Evolutionary conservation across 2,797 vertebrate species (phyloP).

Genomic region (Pseudochromis fuscus): DNA sequence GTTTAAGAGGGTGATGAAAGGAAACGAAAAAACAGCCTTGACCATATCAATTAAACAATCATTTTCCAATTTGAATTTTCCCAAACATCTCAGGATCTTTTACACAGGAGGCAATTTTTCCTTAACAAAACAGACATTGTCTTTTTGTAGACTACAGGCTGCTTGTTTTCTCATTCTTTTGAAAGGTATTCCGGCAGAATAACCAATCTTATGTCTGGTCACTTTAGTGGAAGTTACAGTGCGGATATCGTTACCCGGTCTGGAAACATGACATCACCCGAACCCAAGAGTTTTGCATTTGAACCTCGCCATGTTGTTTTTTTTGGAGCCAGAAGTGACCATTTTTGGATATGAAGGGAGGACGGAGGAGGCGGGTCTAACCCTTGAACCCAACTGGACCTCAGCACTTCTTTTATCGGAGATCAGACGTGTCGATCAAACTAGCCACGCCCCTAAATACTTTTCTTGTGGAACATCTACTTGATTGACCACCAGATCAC

Average conservation of each 20-base stretch:
- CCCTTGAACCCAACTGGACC: too few species aligned
- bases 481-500: too few species aligned
- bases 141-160: conserved; percentile 14
- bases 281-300: too few species aligned
- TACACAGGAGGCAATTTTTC: conserved; percentile 15
- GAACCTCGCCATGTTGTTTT: too few species aligned
- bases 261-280: too few species aligned
- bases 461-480: too few species aligned
- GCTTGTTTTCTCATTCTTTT: conserved; percentile 13
- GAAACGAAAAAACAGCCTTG: conserved; percentile 22
- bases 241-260: not conserved
- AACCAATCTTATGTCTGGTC: not conserved
- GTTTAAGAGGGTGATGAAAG: conserved; percentile 26
- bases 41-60: conserved; percentile 32
- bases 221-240: not conserved
- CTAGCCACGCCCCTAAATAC: too few species aligned
- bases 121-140: conserved; percentile 1
- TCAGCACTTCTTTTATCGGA: too few species aligned
- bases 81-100: conserved; percentile 24
- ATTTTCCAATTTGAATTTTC: conserved; percentile 46
- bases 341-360: too few species aligned
- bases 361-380: too few species aligned
- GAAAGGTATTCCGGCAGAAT: not conserved
- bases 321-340: too few species aligned
- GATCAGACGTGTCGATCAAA: too few species aligned